Evolutionary conservation across 2,113 vertebrate genomes (phyloP).

Genomic region (Misgurnus anguillicaudatus): DNA sequence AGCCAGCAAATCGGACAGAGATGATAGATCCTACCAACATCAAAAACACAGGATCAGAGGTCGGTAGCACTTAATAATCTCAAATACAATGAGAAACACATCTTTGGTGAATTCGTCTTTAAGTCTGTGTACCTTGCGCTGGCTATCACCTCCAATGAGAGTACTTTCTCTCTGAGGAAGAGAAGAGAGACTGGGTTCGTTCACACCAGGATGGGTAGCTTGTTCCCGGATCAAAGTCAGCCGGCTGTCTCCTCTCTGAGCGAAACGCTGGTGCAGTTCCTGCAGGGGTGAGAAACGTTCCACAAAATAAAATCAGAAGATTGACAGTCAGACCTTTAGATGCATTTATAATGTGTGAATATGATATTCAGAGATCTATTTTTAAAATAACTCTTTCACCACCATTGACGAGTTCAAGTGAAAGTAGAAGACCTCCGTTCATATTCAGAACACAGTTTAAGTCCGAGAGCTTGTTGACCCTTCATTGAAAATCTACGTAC

Average conservation of each 20-base stretch:
- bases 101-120: background rate
- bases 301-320: background rate
- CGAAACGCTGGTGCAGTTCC: constrained; percentile 69
- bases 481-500: no score
- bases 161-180: constrained; percentile 76
- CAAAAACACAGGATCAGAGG: constrained; percentile 23
- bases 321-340: background rate
- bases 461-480: no score
- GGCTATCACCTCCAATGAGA: constrained; percentile 75
- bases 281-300: constrained; percentile 46
- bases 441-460: no score
- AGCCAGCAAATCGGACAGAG: constrained; percentile 64
- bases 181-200: constrained; percentile 61
- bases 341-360: no score
- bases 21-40: constrained; percentile 61
- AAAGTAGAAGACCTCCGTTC: no score
- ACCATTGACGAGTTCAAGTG: no score
- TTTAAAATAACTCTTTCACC: no score
- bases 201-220: constrained; percentile 48
- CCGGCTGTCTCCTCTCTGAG: constrained; percentile 55
- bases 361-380: no score
- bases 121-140: constrained; percentile 64
- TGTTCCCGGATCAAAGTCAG: constrained; percentile 53
- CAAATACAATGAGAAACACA: background rate
- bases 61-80: background rate